These are phyloP conservation scores for Leptinotarsa tumamoca DNA, from an alignment of 2,888 invertebrate species.

Conservation along the genomic window DNA sequence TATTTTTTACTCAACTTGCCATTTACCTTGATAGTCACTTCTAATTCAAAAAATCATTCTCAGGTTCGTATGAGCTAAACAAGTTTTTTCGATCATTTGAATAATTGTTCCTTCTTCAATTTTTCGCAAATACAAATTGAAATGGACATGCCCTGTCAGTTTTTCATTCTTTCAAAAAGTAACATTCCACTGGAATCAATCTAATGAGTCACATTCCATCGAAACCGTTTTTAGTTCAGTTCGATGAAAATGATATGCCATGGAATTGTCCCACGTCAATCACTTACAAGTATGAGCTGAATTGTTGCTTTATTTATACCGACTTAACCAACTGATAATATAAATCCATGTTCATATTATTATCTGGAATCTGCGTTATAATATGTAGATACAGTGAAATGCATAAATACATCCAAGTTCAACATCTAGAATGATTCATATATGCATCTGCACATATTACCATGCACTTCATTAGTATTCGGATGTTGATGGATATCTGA, in stretches of 20 bases:
- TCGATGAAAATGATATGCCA: background rate
- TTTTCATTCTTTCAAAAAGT: no score
- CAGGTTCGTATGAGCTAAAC: no score
- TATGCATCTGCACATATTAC: background rate
- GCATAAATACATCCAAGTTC: conserved; percentile 18
- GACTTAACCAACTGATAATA: background rate
- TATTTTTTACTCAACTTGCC: no score
- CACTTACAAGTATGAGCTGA: background rate
- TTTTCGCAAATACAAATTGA: no score
- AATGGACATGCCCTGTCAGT: no score
- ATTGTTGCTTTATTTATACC: background rate
- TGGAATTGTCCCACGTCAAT: conserved; percentile 1
- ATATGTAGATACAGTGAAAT: conserved; percentile 9
- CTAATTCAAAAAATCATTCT: no score
- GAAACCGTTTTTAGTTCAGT: background rate
- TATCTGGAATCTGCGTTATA: background rate
- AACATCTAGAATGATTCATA: conserved; percentile 14
- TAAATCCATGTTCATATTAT: background rate
- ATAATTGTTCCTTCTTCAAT: no score
- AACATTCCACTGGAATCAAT: no score
- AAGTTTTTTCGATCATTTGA: no score
- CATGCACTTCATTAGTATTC: conserved; percentile 17
- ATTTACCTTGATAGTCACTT: no score
- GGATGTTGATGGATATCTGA: conserved; percentile 3
- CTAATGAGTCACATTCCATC: no score